phyloP scores from a whole-genome alignment of 2,888 invertebrate species.

The Cremastobaeus sp. region DNA sequence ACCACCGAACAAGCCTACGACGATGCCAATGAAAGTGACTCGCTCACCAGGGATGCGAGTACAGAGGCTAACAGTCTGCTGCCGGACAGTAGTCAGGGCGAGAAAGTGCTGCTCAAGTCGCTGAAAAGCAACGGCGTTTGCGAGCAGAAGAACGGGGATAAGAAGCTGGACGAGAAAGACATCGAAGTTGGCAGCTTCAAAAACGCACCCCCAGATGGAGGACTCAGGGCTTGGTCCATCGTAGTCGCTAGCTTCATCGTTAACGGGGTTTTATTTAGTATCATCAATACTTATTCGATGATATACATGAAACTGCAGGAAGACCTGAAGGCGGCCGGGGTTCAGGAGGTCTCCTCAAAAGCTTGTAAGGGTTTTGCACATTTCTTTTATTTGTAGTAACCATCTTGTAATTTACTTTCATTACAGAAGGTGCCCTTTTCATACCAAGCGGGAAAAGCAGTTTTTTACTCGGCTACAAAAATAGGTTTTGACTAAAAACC shows the following conservation, averaged over 20 bases:
- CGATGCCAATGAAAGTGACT: conserved; percentile 35
- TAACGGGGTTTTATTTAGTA: conserved; percentile 93
- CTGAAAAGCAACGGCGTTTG: conserved; percentile 35
- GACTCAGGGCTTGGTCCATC: conserved; percentile 86
- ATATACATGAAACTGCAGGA: conserved; percentile 85
- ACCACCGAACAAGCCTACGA: conserved; percentile 40
- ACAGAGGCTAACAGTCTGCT: conserved; percentile 30
- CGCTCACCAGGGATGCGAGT: conserved; percentile 9
- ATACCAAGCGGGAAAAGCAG: no score
- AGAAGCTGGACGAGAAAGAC: conserved; percentile 21
- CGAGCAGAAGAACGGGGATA: not conserved
- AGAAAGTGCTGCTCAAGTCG: conserved; percentile 1
- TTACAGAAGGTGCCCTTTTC: no score
- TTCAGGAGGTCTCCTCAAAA: conserved; percentile 86
- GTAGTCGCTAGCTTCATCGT: conserved; percentile 91
- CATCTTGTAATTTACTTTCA: not conserved
- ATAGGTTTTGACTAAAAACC: no score
- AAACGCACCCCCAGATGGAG: conserved; percentile 64
- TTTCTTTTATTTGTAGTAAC: not conserved
- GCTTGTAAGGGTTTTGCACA: conserved; percentile 83
- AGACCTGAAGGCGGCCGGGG: conserved; percentile 82
- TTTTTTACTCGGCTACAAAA: no score
- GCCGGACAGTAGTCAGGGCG: conserved; percentile 3
- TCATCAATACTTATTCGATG: conserved; percentile 93
- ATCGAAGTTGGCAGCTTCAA: not conserved